These are phyloP conservation scores for Calycopis cecrops DNA, from an alignment of 1,140 invertebrate genomes.

Conservation along the genomic window DNA sequence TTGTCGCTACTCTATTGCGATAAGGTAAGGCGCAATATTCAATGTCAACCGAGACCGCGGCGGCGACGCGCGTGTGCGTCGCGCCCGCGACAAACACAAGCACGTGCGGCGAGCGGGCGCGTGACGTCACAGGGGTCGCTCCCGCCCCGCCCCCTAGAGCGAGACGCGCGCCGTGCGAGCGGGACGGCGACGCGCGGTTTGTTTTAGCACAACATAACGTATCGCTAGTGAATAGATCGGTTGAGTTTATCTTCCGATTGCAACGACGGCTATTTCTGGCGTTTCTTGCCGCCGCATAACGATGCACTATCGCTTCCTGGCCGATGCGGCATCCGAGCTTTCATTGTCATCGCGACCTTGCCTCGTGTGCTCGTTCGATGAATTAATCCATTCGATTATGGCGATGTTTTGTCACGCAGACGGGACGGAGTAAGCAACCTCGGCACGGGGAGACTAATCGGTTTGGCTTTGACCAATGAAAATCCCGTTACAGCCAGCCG, in stretches of 20 bases:
- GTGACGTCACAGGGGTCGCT: slow-evolving; percentile 64
- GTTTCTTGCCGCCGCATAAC: slow-evolving; percentile 40
- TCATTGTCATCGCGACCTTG: slow-evolving; percentile 48
- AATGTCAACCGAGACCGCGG: slow-evolving; percentile 63
- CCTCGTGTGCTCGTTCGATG: slow-evolving; percentile 20
- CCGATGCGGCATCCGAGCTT: slow-evolving; percentile 32
- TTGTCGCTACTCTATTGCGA: slow-evolving; percentile 35
- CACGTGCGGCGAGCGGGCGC: slow-evolving; percentile 57
- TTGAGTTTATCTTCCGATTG: slow-evolving; percentile 65
- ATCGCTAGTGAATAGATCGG: slow-evolving; percentile 56
- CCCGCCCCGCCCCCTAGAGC: slow-evolving; percentile 44
- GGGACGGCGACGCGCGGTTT: slow-evolving; percentile 57
- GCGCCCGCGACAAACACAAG: slow-evolving; percentile 67
- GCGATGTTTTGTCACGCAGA: slow-evolving; percentile 25
- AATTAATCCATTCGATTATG: slow-evolving; percentile 18
- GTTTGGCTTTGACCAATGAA: slow-evolving; percentile 15
- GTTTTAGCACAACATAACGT: slow-evolving; percentile 46
- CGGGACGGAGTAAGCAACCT: slow-evolving; percentile 14
- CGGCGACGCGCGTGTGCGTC: slow-evolving; percentile 59
- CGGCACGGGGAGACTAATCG: slow-evolving; percentile 12
- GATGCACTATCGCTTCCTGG: slow-evolving; percentile 35
- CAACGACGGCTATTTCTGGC: slow-evolving; percentile 59
- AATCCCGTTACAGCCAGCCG: slow-evolving; percentile 1
- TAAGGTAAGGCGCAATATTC: slow-evolving; percentile 49
- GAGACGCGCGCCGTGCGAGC: slow-evolving; percentile 35